These are phyloP conservation scores for Pogonophryne albipinna DNA, from an alignment of 2,797 vertebrate genomes.

Conservation along the genomic window DNA sequence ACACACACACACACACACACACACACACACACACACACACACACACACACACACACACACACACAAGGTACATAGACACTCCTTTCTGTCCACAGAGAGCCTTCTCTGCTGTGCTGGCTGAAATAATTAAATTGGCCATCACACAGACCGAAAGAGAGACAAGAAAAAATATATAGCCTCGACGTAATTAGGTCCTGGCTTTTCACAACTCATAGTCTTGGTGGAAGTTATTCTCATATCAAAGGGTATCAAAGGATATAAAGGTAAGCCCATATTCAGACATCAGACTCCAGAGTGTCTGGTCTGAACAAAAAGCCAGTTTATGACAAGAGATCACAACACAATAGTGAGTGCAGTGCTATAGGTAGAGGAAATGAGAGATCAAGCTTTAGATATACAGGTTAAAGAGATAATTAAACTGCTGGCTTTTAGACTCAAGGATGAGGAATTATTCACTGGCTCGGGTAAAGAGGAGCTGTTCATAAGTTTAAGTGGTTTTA, in stretches of 20 bases:
- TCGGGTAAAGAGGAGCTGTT: conserved; percentile 12
- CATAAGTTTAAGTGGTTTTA: conserved; percentile 2
- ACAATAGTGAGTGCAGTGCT: conserved; percentile 18
- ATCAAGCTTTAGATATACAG: conserved; percentile 35
- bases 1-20: neutral
- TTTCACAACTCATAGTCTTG: conserved; percentile 50
- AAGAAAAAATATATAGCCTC: neutral
- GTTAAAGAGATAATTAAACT: conserved; percentile 51
- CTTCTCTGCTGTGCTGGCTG: conserved; percentile 2
- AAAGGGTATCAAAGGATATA: conserved; percentile 64
- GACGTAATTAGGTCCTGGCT: conserved; percentile 57
- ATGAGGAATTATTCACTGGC: conserved; percentile 9
- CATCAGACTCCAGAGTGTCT: conserved; percentile 51
- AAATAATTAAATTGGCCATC: conserved; percentile 35
- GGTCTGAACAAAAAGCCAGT: conserved; percentile 48
- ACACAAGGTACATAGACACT: neutral
- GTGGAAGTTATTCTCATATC: conserved; percentile 48
- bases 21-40: conserved; percentile 2
- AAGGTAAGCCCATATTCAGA: conserved; percentile 54
- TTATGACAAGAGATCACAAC: conserved; percentile 46
- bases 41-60: conserved; percentile 4
- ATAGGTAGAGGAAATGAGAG: conserved; percentile 42
- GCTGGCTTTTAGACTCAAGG: conserved; percentile 30
- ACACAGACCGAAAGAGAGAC: conserved; percentile 19
- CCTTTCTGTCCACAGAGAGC: conserved; percentile 3